Conservation (phyloP, 2,888 invertebrate genomes). For the Masnerella sp. region DNA sequence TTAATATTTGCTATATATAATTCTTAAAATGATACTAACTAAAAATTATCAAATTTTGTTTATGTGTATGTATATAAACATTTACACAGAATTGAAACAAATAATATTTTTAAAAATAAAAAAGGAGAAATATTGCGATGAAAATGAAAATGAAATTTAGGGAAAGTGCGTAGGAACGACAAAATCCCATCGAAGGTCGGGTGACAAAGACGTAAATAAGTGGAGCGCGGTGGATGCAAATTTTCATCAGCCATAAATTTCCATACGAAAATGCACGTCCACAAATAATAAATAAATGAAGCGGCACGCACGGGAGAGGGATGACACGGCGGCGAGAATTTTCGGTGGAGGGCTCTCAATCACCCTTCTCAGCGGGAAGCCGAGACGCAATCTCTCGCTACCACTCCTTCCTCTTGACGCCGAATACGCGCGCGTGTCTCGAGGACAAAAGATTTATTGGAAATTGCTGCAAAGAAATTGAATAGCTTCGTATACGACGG, state of each 20-base stretch:
- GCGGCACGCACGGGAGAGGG: conserved; percentile 30
- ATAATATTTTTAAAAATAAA: too few species aligned
- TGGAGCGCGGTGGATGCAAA: conserved; percentile 9
- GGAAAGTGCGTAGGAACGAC: conserved; percentile 8
- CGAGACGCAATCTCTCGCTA: conserved; percentile 74
- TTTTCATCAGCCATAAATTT: conserved; percentile 55
- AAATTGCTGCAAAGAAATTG: conserved; percentile 73
- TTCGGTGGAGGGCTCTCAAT: conserved; percentile 71
- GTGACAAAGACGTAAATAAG: conserved; percentile 7
- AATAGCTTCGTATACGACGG: conserved; percentile 64
- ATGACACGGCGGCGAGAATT: conserved; percentile 67
- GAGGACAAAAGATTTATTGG: conserved; percentile 74
- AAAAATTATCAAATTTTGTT: too few species aligned
- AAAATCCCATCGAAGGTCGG: conserved; percentile 12
- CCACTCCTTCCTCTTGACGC: conserved; percentile 60
- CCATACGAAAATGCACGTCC: conserved; percentile 30
- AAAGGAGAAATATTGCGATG: too few species aligned
- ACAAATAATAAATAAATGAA: conserved; percentile 59
- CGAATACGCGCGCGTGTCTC: conserved; percentile 68
- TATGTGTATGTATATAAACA: too few species aligned
- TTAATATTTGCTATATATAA: too few species aligned
- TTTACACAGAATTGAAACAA: too few species aligned
- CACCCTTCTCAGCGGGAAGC: conserved; percentile 73
- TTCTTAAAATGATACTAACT: too few species aligned
- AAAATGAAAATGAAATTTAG: conserved; percentile 18